Evolutionary conservation across 2,888 invertebrate genomes (phyloP), one percentile per base, ranked within the genome.

Genomic region (Dryocosmus kuriphilus): DNA sequence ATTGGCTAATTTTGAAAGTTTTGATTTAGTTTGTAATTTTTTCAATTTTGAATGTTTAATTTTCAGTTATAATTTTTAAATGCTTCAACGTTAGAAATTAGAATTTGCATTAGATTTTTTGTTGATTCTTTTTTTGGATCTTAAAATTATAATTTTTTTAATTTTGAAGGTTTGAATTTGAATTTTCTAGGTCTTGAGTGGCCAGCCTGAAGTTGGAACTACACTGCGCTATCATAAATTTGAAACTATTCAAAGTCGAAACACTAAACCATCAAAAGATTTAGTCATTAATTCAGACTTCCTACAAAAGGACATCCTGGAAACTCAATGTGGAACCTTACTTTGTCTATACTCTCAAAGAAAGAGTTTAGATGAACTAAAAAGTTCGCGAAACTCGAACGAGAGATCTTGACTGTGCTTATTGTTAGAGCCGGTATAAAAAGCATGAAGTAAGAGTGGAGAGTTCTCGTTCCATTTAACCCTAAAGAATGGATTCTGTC

Each of bases 391-490:
- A 67, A 67, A 67, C 67, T 46, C 67, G 46, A 67, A 30, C 46
- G 46, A 67, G 67, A 67, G 30, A 51, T 67, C 67, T 67, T 67
- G 41, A 51, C 46, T 67, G 67, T 46, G 38, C 65, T 65, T 67
- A 67, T 67, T 67, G 67, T 51, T 71, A 71, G 51, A 71, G 27
- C n/a, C n/a, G n/a, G 55, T 55, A 73, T 77, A 80, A 84, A 82
- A 85, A 81, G 62, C 74, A 78, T 63, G 46, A 77, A 62, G 71
- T 71, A 71, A 67, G 51, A 67, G 67, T 67, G 41, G 67, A 67
- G 67, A 67, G 67, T 67, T 67, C 67, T 67, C 67, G 67, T 67
- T 67, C 67, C 46, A 67, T 67, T 67, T 67, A 67, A 67, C 67
- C 67, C 46, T 67, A 67, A 67, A 51, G 67, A 67, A 67, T 67